A percentile compares a stretch with the other conserved stretches of the same genome.
These are phyloP conservation scores for Channa striata DNA, from an alignment of 2,797 vertebrate genomes.

Conservation along the genomic window DNA sequence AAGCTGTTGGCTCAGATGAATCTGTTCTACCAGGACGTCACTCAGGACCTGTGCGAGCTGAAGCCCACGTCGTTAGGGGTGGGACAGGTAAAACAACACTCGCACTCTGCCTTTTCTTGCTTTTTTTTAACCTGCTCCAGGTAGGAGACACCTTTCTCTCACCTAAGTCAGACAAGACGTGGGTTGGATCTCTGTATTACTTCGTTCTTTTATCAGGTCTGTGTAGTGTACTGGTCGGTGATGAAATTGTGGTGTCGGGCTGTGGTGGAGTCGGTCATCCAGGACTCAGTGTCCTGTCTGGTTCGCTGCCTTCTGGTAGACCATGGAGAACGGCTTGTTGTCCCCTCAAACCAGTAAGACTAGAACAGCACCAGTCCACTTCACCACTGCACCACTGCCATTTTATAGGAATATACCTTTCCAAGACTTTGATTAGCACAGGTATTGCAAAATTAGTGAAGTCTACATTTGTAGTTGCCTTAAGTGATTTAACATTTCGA, in stretches of 20 bases:
- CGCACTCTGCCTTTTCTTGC: background rate
- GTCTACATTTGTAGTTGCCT: too few relatives aligned
- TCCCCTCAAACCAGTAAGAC: slow-evolving; percentile 74
- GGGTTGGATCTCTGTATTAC: slow-evolving; percentile 46
- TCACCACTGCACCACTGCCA: background rate
- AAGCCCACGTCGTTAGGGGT: slow-evolving; percentile 64
- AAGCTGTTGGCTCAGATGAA: slow-evolving; percentile 77
- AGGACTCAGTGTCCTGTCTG: slow-evolving; percentile 39
- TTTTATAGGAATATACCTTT: background rate
- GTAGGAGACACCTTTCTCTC: background rate
- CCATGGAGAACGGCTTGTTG: slow-evolving; percentile 74
- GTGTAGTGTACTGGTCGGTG: slow-evolving; percentile 76
- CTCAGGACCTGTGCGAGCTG: slow-evolving; percentile 56
- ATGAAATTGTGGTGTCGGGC: slow-evolving; percentile 82
- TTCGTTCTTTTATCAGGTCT: slow-evolving; percentile 69
- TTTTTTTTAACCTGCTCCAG: background rate
- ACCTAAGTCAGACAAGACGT: fast-evolving
- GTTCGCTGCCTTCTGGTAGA: slow-evolving; percentile 81
- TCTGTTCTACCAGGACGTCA: slow-evolving; percentile 75
- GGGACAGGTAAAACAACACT: slow-evolving; percentile 69
- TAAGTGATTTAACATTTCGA: too few relatives aligned
- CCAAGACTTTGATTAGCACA: too few relatives aligned
- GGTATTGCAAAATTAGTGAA: too few relatives aligned
- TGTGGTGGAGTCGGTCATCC: slow-evolving; percentile 71
- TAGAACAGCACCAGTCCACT: background rate